These are phyloP conservation scores for Tragulus kanchil DNA, from an alignment of 2,113 vertebrate genomes.

Conservation along the genomic window DNA sequence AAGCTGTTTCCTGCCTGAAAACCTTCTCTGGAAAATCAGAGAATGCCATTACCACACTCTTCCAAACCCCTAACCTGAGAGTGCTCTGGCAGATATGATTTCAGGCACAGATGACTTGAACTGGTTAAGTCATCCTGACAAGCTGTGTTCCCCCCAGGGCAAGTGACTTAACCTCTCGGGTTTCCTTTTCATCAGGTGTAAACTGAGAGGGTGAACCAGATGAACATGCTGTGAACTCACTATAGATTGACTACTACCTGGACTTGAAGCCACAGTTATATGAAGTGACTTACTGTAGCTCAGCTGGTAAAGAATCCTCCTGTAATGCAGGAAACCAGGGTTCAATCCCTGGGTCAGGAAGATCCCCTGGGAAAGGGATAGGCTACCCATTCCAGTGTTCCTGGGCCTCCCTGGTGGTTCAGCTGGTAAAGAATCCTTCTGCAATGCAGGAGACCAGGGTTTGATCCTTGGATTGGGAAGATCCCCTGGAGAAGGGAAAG, in stretches of 20 bases:
- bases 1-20: neutral
- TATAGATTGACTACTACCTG: neutral
- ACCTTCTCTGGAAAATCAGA: neutral
- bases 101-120: neutral
- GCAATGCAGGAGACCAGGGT: too few relatives aligned
- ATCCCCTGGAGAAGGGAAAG: too few relatives aligned
- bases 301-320: too few relatives aligned
- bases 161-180: neutral
- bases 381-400: too few relatives aligned
- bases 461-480: too few relatives aligned
- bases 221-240: neutral
- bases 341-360: too few relatives aligned
- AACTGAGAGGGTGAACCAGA: neutral
- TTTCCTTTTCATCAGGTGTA: neutral
- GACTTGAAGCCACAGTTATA: neutral
- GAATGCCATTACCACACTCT: neutral
- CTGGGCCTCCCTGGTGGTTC: too few relatives aligned
- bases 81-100: neutral
- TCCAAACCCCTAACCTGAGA: neutral
- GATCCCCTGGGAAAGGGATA: too few relatives aligned
- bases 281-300: neutral
- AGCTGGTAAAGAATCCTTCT: too few relatives aligned
- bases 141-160: neutral
- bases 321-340: too few relatives aligned
- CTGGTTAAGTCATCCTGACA: neutral